Conservation (phyloP, 2,113 vertebrate species). For the Lophochroa leadbeateri region DNA sequence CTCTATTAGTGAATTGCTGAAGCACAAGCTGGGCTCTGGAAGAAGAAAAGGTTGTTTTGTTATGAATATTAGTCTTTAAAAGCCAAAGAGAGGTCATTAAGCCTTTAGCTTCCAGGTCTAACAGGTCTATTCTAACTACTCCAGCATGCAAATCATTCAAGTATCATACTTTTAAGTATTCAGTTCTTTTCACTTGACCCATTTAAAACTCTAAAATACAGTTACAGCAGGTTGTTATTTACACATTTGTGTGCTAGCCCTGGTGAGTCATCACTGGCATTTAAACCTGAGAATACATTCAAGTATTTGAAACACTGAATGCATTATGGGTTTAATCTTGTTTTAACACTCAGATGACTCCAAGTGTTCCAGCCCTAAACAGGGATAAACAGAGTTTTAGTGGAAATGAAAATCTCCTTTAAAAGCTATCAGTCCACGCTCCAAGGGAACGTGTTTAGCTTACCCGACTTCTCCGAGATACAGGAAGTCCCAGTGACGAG, state of each 20-base stretch:
- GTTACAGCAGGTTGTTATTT: background rate
- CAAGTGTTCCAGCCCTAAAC: background rate
- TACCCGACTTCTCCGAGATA: constrained; percentile 91
- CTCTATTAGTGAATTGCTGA: background rate
- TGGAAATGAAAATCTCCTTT: background rate
- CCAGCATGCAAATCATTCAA: background rate
- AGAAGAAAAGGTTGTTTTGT: background rate
- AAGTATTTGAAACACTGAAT: background rate
- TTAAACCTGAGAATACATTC: background rate
- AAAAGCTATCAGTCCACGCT: background rate
- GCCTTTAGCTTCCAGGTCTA: background rate
- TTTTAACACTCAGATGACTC: background rate
- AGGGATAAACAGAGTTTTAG: background rate
- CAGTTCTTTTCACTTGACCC: background rate
- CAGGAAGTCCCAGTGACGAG: constrained; percentile 88
- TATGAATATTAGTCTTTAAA: background rate
- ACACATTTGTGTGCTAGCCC: background rate
- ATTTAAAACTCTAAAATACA: background rate
- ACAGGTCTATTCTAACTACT: background rate
- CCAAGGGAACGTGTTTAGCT: constrained; percentile 31
- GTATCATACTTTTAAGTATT: background rate
- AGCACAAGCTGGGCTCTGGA: background rate
- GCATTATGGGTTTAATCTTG: background rate
- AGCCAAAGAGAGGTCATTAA: background rate
- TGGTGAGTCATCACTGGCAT: background rate